These are phyloP conservation scores for Drosophila bunnanda DNA, from an alignment of 2,888 invertebrate species.

Conservation along the genomic window DNA sequence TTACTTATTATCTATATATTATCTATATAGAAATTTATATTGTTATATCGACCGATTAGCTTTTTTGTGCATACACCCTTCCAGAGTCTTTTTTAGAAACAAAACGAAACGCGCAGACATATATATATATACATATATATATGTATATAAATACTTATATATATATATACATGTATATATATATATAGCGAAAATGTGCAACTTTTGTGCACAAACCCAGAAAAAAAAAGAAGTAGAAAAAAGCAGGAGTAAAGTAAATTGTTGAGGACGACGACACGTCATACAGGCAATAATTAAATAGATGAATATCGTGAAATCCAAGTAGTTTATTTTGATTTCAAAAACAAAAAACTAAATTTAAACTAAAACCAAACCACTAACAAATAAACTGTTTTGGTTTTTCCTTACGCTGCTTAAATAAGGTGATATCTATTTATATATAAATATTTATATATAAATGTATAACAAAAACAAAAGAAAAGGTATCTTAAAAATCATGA, in stretches of 20 bases:
- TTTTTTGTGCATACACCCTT: slow-evolving; percentile 77
- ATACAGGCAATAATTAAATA: slow-evolving; percentile 62
- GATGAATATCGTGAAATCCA: slow-evolving; percentile 42
- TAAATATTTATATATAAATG: slow-evolving; percentile 44
- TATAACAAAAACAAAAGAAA: slow-evolving; percentile 40
- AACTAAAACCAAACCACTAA: slow-evolving; percentile 42
- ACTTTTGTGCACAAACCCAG: slow-evolving; percentile 55
- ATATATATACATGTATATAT: slow-evolving; percentile 21
- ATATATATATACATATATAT: slow-evolving; percentile 23
- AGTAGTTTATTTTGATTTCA: slow-evolving; percentile 62
- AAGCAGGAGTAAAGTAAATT: slow-evolving; percentile 40
- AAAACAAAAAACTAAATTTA: slow-evolving; percentile 5
- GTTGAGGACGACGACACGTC: slow-evolving; percentile 33
- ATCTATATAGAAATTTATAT: slow-evolving; percentile 73
- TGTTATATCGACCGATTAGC: slow-evolving; percentile 73
- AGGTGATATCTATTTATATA: slow-evolving; percentile 75
- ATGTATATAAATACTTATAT: too few relatives aligned
- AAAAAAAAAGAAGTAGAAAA: slow-evolving; percentile 23
- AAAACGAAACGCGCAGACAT: slow-evolving; percentile 40
- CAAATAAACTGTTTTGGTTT: slow-evolving; percentile 64
- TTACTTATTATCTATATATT: slow-evolving; percentile 79
- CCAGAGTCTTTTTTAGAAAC: slow-evolving; percentile 60
- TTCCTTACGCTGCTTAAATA: slow-evolving; percentile 78
- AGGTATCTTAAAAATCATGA: slow-evolving; percentile 65
- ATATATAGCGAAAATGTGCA: slow-evolving; percentile 52